Evolutionary conservation across 2,888 invertebrate genomes (phyloP).

Genomic region (Mythimna ferrago): DNA sequence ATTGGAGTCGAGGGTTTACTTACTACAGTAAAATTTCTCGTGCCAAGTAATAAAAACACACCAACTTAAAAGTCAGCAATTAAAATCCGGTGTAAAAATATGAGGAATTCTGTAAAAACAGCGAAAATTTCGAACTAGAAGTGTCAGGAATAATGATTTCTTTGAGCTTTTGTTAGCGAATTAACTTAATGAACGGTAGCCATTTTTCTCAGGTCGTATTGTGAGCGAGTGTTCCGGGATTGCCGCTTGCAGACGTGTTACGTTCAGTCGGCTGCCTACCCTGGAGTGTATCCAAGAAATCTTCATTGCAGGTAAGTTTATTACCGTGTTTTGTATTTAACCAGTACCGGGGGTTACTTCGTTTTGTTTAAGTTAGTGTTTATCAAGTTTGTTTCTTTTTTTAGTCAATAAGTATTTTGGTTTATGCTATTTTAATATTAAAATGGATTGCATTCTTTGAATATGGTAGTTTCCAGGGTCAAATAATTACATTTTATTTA

Average conservation of each 20-base stretch:
- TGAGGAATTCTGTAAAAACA: slow-evolving; percentile 23
- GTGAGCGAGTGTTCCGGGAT: slow-evolving; percentile 96
- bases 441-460: slow-evolving; percentile 23
- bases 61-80: slow-evolving; percentile 29
- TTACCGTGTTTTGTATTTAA: slow-evolving; percentile 46
- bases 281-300: slow-evolving; percentile 97
- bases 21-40: neutral
- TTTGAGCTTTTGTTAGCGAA: slow-evolving; percentile 55
- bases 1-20: slow-evolving; percentile 1
- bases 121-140: slow-evolving; percentile 40
- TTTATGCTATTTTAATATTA: slow-evolving; percentile 10
- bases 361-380: slow-evolving; percentile 24
- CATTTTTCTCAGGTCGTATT: slow-evolving; percentile 93
- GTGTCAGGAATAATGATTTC: slow-evolving; percentile 59
- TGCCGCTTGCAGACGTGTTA: slow-evolving; percentile 97
- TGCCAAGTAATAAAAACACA: slow-evolving; percentile 30
- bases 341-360: slow-evolving; percentile 13
- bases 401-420: neutral
- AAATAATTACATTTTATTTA: too few relatives aligned
- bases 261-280: slow-evolving; percentile 98
- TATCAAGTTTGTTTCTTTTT: slow-evolving; percentile 1
- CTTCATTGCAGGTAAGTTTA: slow-evolving; percentile 93
- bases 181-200: slow-evolving; percentile 59
- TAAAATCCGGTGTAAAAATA: slow-evolving; percentile 33
- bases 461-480: too few relatives aligned